These are phyloP conservation scores for Drosophila kurseongensis DNA, from an alignment of 1,140 invertebrate species.

Conservation along the genomic window DNA sequence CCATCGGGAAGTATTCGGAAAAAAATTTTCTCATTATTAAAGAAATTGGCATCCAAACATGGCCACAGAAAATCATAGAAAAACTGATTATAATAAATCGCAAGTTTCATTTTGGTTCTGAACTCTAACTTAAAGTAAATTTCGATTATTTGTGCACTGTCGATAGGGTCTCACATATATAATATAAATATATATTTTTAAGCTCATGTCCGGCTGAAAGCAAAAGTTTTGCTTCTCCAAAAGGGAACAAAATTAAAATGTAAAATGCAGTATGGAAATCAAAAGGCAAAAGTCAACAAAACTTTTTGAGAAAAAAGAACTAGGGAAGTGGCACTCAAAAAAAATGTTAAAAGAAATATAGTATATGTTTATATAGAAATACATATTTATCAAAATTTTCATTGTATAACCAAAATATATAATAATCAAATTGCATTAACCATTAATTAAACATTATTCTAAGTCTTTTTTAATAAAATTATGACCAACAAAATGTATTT, in stretches of 20 bases:
- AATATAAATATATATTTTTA: constrained; percentile 28
- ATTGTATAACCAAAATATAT: too few relatives aligned
- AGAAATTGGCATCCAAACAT: neutral
- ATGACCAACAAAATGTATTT: too few relatives aligned
- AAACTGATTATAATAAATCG: constrained; percentile 22
- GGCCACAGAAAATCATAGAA: neutral
- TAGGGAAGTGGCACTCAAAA: neutral
- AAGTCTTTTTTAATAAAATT: too few relatives aligned
- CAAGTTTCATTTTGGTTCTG: neutral
- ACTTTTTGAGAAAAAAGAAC: constrained; percentile 5
- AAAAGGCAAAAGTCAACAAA: constrained; percentile 27
- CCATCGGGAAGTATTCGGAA: neutral
- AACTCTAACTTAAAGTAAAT: constrained; percentile 12
- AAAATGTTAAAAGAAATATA: too few relatives aligned
- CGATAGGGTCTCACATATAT: neutral
- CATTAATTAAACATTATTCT: too few relatives aligned
- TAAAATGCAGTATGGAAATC: constrained; percentile 36
- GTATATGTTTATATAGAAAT: neutral
- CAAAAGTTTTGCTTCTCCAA: constrained; percentile 28
- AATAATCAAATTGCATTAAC: too few relatives aligned
- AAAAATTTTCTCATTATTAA: constrained; percentile 13
- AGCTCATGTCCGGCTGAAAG: constrained; percentile 41
- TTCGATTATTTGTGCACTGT: constrained; percentile 9
- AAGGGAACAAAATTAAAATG: constrained; percentile 39
- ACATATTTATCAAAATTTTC: too few relatives aligned